Evolutionary conservation across 2,797 vertebrate species (phyloP), one percentile per base, ranked within the genome.

Genomic region (Urocyon cinereoargenteus): DNA sequence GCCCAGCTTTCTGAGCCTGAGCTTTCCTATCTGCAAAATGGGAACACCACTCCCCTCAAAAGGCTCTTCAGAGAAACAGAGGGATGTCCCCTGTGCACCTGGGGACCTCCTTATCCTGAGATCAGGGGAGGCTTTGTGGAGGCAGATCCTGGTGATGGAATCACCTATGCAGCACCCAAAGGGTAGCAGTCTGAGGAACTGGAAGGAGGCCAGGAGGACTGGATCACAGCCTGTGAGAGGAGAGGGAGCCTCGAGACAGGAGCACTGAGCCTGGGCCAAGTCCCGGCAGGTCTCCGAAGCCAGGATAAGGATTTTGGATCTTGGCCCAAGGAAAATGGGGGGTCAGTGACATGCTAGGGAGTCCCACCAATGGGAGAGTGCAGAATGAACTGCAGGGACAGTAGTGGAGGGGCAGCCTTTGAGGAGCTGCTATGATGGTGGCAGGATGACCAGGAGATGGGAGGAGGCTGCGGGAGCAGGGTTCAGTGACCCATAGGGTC

Each of bases 1-100:
- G 68, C 49, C 59, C 24, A 26, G 62, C 75, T 12, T 51, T 14
- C 66, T 16, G 21, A 77, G 72, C 55, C 88, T 95, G 61, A 70
- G 66, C 49, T 70, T 91, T 26, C 77, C 62, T 13, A 4, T 75
- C 93, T 96, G 90, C 86, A 90, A 75, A 97, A 89, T 55, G 90
- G 97, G 79, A 70, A 5, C 70, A 61, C 21, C 12, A 3, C 90
- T 64, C 77, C 57, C 31, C 21, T 57, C 45, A 3, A 73, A 68
- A 72, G 22, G 12, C 15, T 83, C 40, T n/a, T 6, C 36, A 62
- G 12, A 40, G 49, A 61, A 21, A 31, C 5, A 31, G 24, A 83
- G 34, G 28, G 19, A 26, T 0, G 0, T 49, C 13, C 62, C 24
- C 62, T 5, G 22, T 0, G 13, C n/a, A 84, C 10, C 70, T 10